These are phyloP conservation scores for Drosophila mercatorum DNA, from an alignment of 2,888 invertebrate genomes.

Conservation along the genomic window DNA sequence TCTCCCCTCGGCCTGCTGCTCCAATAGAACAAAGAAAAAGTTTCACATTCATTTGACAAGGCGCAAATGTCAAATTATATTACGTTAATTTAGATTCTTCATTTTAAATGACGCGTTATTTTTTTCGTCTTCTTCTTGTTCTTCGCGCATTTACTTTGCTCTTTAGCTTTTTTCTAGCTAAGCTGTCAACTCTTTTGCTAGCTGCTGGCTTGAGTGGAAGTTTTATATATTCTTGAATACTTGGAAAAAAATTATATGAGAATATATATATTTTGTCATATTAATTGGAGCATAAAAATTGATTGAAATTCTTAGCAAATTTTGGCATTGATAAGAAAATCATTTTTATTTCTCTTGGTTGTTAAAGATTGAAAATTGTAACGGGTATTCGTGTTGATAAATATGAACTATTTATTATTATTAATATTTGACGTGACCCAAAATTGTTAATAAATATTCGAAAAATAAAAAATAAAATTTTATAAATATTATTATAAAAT, in stretches of 20 bases:
- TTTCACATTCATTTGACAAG: conserved; percentile 66
- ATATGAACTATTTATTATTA: too few species aligned
- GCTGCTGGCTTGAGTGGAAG: conserved; percentile 2
- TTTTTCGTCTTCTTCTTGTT: not conserved
- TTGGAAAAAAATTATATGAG: not conserved
- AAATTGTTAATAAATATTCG: too few species aligned
- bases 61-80: conserved; percentile 72
- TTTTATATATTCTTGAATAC: not conserved
- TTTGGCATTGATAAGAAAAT: not conserved
- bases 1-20: not conserved
- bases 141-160: not conserved
- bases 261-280: not conserved
- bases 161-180: conserved; percentile 8
- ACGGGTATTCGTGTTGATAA: not conserved
- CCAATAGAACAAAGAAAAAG: conserved; percentile 33
- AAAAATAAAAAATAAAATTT: too few species aligned
- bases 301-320: not conserved
- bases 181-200: conserved; percentile 53
- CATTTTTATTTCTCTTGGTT: too few species aligned
- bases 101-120: conserved; percentile 33
- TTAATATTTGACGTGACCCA: too few species aligned
- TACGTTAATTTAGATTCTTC: conserved; percentile 69
- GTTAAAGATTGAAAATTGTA: not conserved
- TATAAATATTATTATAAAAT: too few species aligned
- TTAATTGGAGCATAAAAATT: not conserved